A percentile compares a stretch with the other conserved stretches of the same genome.
phyloP scores from a whole-genome alignment of 2,888 invertebrate genomes.

The Nephrotoma flavescens region DNA sequence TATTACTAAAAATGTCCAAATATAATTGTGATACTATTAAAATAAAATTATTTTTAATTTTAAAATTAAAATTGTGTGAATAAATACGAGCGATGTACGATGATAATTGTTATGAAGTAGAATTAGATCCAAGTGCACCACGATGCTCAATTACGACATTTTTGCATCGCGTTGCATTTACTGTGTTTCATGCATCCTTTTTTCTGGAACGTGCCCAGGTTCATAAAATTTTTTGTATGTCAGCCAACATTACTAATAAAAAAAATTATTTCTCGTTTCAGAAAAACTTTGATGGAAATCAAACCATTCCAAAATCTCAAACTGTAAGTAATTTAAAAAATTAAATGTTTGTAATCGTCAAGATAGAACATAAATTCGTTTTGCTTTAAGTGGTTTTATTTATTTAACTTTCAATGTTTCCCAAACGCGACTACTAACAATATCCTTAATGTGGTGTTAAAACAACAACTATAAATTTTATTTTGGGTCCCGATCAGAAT shows the following conservation, averaged over 20 bases:
- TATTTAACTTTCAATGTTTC: neutral
- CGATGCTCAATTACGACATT: constrained; percentile 17
- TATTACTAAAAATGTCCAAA: neutral
- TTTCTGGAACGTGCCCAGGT: constrained; percentile 15
- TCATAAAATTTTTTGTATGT: neutral
- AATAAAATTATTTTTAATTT: neutral
- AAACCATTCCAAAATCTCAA: constrained; percentile 16
- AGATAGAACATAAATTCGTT: neutral
- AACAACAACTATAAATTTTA: neutral
- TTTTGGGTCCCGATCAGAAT: no score
- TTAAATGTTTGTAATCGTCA: neutral
- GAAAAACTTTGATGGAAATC: constrained; percentile 17
- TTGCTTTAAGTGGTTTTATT: neutral
- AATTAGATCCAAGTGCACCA: constrained; percentile 13
- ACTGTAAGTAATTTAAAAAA: constrained; percentile 10
- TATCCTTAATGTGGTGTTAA: neutral
- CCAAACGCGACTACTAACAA: neutral
- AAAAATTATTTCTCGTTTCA: constrained; percentile 11
- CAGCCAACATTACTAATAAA: neutral
- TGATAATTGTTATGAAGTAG: constrained; percentile 14
- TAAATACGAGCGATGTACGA: constrained; percentile 14
- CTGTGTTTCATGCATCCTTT: constrained; percentile 17
- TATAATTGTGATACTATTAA: neutral
- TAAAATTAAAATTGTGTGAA: neutral
- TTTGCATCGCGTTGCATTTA: constrained; percentile 17